Percentiles rank a stretch among this genome's conserved stretches.
These are phyloP conservation scores for Phylloscopus collybita DNA, from an alignment of 2,797 vertebrate species.

Conservation along the genomic window DNA sequence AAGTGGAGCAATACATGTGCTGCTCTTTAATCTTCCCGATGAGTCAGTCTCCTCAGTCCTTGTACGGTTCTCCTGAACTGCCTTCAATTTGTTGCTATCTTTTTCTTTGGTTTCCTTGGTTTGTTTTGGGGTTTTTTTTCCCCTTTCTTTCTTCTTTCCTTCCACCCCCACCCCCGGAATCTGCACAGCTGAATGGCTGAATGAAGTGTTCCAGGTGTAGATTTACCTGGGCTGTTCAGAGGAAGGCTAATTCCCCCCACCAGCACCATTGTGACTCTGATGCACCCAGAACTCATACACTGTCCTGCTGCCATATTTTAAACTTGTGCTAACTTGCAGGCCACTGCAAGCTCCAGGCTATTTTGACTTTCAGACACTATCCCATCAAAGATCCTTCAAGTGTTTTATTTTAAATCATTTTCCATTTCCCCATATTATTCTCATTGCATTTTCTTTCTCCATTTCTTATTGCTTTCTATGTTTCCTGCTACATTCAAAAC, in stretches of 20 bases:
- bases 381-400: constrained; percentile 8
- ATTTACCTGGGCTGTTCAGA: constrained; percentile 7
- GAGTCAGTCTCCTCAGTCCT: neutral
- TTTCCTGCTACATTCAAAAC: constrained; percentile 55
- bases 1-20: constrained; percentile 25
- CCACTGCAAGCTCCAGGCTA: neutral
- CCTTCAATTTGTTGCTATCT: neutral
- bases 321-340: neutral
- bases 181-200: neutral
- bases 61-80: neutral
- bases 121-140: too few species aligned
- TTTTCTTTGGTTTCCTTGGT: neutral
- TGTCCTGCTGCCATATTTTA: neutral
- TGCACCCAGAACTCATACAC: neutral
- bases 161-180: neutral
- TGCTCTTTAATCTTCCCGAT: constrained; percentile 43
- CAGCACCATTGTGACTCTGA: neutral
- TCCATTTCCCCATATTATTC: constrained; percentile 18
- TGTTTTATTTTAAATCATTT: constrained; percentile 54
- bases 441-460: constrained; percentile 9
- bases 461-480: constrained; percentile 37
- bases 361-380: neutral
- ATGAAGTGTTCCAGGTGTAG: neutral
- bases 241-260: neutral
- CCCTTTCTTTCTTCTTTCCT: too few species aligned